A percentile compares a stretch with the other conserved stretches of the same genome.
phyloP scores from a whole-genome alignment of 35 echinoderm and acorn worm species.

The Heliocidaris erythrogramma region DNA sequence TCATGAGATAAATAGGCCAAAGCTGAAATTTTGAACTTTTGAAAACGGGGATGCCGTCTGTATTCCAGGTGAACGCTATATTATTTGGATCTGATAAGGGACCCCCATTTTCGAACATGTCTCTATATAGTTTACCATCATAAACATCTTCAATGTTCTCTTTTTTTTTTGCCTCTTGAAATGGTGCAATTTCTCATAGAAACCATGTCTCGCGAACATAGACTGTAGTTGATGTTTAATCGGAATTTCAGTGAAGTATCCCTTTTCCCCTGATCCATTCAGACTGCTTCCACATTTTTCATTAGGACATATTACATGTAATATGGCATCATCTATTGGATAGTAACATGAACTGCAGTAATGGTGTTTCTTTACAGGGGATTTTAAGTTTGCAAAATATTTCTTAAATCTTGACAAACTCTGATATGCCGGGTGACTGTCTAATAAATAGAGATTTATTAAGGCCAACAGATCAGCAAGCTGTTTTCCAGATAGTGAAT shows the following conservation, averaged over 20 bases:
- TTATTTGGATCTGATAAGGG: constrained; percentile 46
- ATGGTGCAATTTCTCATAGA: constrained; percentile 18
- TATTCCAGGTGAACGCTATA: constrained; percentile 68
- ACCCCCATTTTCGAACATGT: constrained; percentile 47
- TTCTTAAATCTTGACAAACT: constrained; percentile 25
- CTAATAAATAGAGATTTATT: constrained; percentile 34
- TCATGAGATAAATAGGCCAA: constrained; percentile 69
- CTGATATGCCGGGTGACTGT: constrained; percentile 35
- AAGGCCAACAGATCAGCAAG: constrained; percentile 20
- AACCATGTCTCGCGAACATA: constrained; percentile 32
- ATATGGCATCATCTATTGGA: neutral
- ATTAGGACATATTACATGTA: constrained; percentile 5
- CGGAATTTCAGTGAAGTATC: constrained; percentile 38
- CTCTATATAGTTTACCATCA: constrained; percentile 67
- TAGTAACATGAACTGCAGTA: constrained; percentile 14
- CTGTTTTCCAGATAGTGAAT: constrained; percentile 5
- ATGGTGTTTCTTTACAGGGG: constrained; percentile 25
- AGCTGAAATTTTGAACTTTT: constrained; percentile 68
- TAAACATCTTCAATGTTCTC: constrained; percentile 67
- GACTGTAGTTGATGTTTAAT: constrained; percentile 22
- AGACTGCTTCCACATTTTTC: neutral
- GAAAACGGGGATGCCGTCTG: constrained; percentile 79
- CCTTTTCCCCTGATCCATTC: constrained; percentile 15
- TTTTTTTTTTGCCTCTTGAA: neutral
- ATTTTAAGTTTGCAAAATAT: constrained; percentile 37